Percentiles rank a stretch among this genome's conserved stretches.
phyloP scores from a whole-genome alignment of 2,797 vertebrate genomes.

The Pantherophis vulpinus region DNA sequence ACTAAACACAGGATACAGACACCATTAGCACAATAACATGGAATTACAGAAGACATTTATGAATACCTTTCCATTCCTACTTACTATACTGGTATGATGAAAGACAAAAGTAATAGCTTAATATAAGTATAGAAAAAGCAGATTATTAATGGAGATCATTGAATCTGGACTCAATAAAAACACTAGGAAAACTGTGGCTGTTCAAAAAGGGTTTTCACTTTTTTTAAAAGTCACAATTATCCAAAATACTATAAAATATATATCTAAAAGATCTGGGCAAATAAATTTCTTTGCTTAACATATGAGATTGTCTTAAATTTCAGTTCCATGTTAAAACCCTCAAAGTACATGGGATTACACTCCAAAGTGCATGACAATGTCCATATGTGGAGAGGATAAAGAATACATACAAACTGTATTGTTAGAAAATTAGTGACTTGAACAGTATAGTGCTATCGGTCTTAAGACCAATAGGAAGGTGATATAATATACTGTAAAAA shows the following conservation, averaged over 20 bases:
- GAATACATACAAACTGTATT: background rate
- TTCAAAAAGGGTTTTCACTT: background rate
- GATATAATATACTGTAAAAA: background rate
- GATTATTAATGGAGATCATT: conserved; percentile 19
- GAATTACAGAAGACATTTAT: conserved; percentile 20
- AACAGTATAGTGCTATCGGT: background rate
- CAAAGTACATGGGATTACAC: background rate
- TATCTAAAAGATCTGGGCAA: background rate
- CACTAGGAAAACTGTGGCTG: background rate
- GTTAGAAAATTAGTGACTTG: background rate
- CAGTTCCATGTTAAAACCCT: background rate
- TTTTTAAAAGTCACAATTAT: background rate
- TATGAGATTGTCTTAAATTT: background rate
- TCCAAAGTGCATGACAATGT: background rate
- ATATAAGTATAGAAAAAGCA: background rate
- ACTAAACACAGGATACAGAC: conserved; percentile 20
- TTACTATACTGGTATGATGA: background rate
- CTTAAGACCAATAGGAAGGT: background rate
- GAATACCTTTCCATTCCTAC: conserved; percentile 37
- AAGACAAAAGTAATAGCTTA: conserved; percentile 8
- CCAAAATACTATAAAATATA: background rate
- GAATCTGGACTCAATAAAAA: conserved; percentile 38
- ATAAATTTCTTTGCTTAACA: background rate
- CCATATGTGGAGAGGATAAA: background rate
- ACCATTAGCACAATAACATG: conserved; percentile 7